Percentiles rank a stretch among this genome's conserved stretches.
Evolutionary conservation across 2,797 vertebrate species (phyloP).

Genomic region (Onychomys leucogaster): DNA sequence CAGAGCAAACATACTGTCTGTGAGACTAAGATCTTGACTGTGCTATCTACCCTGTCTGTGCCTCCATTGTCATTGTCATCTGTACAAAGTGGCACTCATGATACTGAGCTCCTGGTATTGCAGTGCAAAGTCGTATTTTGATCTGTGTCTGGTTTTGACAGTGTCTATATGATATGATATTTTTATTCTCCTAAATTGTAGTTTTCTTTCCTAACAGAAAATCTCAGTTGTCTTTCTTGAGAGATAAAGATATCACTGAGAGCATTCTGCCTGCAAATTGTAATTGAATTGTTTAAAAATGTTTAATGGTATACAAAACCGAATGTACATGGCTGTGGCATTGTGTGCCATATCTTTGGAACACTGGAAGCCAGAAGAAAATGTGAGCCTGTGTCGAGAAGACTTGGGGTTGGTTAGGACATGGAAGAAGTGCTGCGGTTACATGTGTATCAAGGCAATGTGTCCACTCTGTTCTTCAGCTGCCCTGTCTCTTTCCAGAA

Average conservation of each 20-base stretch:
- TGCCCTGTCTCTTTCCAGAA: not conserved
- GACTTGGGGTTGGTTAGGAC: not conserved
- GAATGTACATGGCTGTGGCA: not conserved
- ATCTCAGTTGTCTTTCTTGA: not conserved
- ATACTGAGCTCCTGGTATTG: not conserved
- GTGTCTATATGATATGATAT: not conserved
- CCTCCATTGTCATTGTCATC: not conserved
- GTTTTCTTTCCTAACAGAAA: not conserved
- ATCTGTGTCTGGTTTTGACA: not conserved
- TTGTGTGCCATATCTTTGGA: not conserved
- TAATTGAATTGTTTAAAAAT: not conserved
- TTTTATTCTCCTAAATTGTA: conserved; percentile 2
- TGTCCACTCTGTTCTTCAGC: not conserved
- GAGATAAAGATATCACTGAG: not conserved
- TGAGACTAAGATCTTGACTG: not conserved
- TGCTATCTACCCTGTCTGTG: not conserved
- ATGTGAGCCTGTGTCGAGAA: not conserved
- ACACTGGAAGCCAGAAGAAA: not conserved
- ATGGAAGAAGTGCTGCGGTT: not conserved
- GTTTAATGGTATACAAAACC: not conserved
- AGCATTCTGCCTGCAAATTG: not conserved
- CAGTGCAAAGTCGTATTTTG: not conserved
- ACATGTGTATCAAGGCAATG: not conserved
- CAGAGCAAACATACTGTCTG: not conserved
- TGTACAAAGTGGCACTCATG: not conserved